Conservation (phyloP, 1,140 invertebrate species). For the Ips typographus region DNA sequence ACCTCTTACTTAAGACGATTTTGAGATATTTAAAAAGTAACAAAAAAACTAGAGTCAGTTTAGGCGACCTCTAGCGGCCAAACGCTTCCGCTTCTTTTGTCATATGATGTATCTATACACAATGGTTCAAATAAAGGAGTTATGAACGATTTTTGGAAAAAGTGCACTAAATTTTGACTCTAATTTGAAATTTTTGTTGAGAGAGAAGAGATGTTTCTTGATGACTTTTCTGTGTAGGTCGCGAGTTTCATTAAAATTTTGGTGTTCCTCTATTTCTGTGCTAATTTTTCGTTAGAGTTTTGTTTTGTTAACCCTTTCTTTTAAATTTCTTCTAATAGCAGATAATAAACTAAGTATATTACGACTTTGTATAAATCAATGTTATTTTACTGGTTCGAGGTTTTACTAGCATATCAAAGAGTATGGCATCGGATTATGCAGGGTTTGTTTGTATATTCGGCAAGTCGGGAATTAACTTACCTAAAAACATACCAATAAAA, state of each 20-base stretch:
- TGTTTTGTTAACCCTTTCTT: background rate
- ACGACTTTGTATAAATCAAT: slow-evolving; percentile 7
- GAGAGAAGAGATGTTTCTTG: background rate
- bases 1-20: no score
- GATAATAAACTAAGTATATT: slow-evolving; percentile 2
- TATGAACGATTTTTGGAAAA: no score
- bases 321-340: background rate
- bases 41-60: no score
- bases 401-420: background rate
- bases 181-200: background rate
- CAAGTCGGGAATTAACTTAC: background rate
- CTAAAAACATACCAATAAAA: background rate
- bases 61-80: no score
- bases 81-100: no score
- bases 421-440: background rate
- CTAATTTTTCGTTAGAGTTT: background rate
- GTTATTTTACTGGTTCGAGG: background rate
- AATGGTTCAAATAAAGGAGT: no score
- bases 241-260: background rate
- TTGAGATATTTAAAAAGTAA: no score
- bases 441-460: background rate
- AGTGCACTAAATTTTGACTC: no score
- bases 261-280: background rate
- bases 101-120: no score
- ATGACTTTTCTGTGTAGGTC: background rate